Evolutionary conservation across 2,888 invertebrate genomes (phyloP).

Genomic region (Noctua comes): DNA sequence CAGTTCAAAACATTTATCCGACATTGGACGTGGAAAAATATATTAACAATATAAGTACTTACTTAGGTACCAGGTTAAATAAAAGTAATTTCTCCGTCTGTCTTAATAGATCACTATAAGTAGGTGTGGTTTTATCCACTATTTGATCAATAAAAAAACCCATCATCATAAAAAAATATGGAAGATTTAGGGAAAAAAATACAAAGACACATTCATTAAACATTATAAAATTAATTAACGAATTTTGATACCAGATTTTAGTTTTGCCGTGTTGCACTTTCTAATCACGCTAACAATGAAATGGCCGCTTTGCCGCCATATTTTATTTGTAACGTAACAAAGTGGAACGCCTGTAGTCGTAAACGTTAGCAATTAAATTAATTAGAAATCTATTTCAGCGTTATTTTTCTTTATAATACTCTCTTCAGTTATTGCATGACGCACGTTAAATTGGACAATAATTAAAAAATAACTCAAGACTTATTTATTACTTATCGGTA

Average conservation of each 20-base stretch:
- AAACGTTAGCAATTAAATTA: constrained; percentile 62
- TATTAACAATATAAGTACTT: neutral
- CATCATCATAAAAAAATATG: neutral
- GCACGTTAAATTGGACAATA: constrained; percentile 22
- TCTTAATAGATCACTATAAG: neutral
- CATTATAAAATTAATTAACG: constrained; percentile 37
- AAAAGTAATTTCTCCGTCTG: neutral
- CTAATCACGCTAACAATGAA: constrained; percentile 75
- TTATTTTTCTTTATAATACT: constrained; percentile 56
- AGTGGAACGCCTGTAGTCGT: constrained; percentile 60
- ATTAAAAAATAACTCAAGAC: constrained; percentile 26
- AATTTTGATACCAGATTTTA: constrained; percentile 65
- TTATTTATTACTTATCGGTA: constrained; percentile 1
- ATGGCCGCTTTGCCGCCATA: constrained; percentile 54
- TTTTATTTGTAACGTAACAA: constrained; percentile 63
- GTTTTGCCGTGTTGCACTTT: constrained; percentile 66
- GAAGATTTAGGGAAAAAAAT: neutral
- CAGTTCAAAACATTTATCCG: constrained; percentile 32
- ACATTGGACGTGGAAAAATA: constrained; percentile 1
- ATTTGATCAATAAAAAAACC: neutral
- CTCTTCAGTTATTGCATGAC: constrained; percentile 47
- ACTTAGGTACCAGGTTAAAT: neutral
- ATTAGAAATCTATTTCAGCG: constrained; percentile 61
- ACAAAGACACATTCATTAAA: neutral
- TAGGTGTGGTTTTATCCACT: neutral